Evolutionary conservation across 1,140 invertebrate genomes (phyloP), one percentile per base, ranked within the genome.

Genomic region (Panulirus ornatus): DNA sequence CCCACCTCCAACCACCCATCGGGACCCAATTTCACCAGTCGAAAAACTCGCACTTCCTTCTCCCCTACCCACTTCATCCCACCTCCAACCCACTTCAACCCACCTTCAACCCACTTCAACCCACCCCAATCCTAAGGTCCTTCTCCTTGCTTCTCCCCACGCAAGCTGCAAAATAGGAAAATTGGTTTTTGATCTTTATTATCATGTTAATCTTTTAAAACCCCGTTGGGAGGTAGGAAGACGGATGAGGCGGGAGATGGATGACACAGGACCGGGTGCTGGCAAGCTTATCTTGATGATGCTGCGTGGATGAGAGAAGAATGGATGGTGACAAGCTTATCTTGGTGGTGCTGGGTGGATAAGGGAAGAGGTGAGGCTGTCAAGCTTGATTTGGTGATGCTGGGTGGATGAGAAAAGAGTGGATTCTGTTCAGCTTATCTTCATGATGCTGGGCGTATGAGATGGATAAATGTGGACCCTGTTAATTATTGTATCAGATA

Each of bases 101-200:
- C 14, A n/a, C 34, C 2, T n/a, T 22, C 30, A 40, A 9, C 38
- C 19, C 22, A 1, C 16, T 40, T 73, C 1, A 36, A n/a, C 38
- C 27, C 38, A 73, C 44, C 14, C 44, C 44, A 47, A 5, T 27
- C 5, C 44, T 14, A 5, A 11, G n/a, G 51, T 1, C 0, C 2
- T 1, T 3, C 16, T 22, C 54, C 2, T 58, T 5, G 54, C n/a
- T n/a, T n/a, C n/a, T n/a, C n/a, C n/a, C n/a, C n/a, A n/a, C n/a
- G n/a, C 19, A 27, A 44, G n/a, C 30, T 44, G 75, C n/a, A 78
- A 36, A 47, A 78, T 22, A 78, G 11, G 40, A 47, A 78, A 44
- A 47, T 78, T 42, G n/a, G 19, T 30, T 78, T 78, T 78, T 42
- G 40, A 78, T 44, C 75, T 44, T 75, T 78, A 78, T 44, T 78